phyloP scores from a whole-genome alignment of 2,888 invertebrate genomes.

The Drosophila buzzatii region DNA sequence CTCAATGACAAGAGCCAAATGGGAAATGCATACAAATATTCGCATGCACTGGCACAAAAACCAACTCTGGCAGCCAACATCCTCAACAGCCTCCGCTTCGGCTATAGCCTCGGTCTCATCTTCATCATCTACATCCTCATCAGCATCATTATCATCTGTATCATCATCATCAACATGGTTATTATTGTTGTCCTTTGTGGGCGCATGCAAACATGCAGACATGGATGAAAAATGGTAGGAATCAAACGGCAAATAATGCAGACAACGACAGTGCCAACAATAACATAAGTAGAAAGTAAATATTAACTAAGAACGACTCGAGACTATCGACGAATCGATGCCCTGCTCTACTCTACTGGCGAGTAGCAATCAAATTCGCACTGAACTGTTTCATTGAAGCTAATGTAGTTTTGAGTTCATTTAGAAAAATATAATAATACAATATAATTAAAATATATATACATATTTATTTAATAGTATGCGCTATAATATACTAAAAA shows the following conservation, averaged over 20 bases:
- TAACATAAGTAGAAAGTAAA: slow-evolving; percentile 58
- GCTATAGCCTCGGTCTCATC: slow-evolving; percentile 13
- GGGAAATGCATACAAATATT: slow-evolving; percentile 66
- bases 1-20: slow-evolving; percentile 75
- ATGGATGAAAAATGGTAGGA: slow-evolving; percentile 68
- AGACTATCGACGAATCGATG: slow-evolving; percentile 21
- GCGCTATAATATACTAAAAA: no score
- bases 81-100: slow-evolving; percentile 4
- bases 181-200: slow-evolving; percentile 70
- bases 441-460: no score
- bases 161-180: slow-evolving; percentile 16
- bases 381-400: no score
- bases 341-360: slow-evolving; percentile 32
- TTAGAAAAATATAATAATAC: no score
- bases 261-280: slow-evolving; percentile 70
- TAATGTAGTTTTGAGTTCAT: no score
- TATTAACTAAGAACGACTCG: slow-evolving; percentile 24
- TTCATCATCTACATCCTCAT: slow-evolving; percentile 10
- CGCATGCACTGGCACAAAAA: slow-evolving; percentile 48
- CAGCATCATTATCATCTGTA: neutral
- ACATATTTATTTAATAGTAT: no score
- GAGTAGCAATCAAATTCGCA: neutral
- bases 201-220: slow-evolving; percentile 77
- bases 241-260: slow-evolving; percentile 79
- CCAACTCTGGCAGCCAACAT: slow-evolving; percentile 37